Conservation (phyloP, 2,797 vertebrate species). For the Momotus momota region DNA sequence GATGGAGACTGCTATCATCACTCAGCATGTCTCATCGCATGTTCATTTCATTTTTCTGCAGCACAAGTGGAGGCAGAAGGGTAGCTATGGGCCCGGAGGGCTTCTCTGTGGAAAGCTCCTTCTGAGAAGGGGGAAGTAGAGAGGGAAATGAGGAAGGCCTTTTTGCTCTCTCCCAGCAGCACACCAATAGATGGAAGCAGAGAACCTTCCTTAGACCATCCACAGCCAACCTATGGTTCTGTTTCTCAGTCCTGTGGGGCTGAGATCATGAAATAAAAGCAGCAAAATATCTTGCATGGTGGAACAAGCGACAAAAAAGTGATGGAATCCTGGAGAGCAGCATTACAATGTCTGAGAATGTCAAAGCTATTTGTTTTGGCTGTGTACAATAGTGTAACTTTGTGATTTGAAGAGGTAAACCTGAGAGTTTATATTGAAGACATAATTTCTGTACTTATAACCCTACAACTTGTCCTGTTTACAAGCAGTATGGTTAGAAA, state of each 20-base stretch:
- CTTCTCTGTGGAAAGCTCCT: background rate
- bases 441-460: background rate
- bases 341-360: background rate
- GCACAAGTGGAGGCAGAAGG: background rate
- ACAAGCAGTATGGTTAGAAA: background rate
- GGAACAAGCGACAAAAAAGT: background rate
- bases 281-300: background rate
- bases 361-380: background rate
- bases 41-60: background rate
- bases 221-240: background rate
- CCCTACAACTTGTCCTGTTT: background rate
- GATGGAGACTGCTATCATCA: background rate
- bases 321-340: background rate
- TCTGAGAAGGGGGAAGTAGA: background rate
- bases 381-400: background rate
- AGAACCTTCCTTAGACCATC: background rate
- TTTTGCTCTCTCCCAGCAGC: background rate
- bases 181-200: conserved; percentile 23
- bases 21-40: background rate
- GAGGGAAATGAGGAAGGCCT: background rate
- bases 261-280: background rate
- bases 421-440: background rate
- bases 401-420: background rate
- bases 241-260: background rate
- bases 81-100: background rate